phyloP scores from a whole-genome alignment of 1,140 invertebrate genomes.

The Drosophila pectinifera region DNA sequence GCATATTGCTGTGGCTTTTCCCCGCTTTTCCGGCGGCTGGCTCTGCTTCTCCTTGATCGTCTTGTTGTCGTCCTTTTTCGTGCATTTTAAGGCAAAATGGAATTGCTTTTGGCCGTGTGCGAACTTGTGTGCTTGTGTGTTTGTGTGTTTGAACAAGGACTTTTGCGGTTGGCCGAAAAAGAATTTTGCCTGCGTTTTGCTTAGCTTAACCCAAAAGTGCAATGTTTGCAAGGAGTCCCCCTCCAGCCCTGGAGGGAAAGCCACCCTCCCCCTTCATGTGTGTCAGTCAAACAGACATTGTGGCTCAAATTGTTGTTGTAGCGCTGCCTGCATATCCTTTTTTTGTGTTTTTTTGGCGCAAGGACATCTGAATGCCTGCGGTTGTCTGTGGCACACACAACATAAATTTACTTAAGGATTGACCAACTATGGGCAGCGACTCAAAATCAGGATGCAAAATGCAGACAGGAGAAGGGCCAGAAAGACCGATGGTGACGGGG shows the following conservation, averaged over 20 bases:
- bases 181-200: slow-evolving; percentile 38
- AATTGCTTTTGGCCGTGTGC: slow-evolving; percentile 61
- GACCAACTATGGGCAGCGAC: slow-evolving; percentile 14
- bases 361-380: slow-evolving; percentile 42
- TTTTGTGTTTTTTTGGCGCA: slow-evolving; percentile 28
- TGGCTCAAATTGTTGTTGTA: slow-evolving; percentile 36
- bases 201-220: slow-evolving; percentile 61
- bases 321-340: slow-evolving; percentile 27
- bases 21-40: slow-evolving; percentile 28
- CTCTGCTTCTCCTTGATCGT: slow-evolving; percentile 17
- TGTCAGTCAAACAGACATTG: slow-evolving; percentile 51
- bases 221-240: slow-evolving; percentile 53
- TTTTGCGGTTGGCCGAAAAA: slow-evolving; percentile 49
- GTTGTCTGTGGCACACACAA: slow-evolving; percentile 35
- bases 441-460: slow-evolving; percentile 23
- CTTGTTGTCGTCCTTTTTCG: slow-evolving; percentile 23
- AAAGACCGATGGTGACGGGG: slow-evolving; percentile 11
- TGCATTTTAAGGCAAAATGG: slow-evolving; percentile 60
- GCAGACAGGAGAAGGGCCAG: slow-evolving; percentile 18
- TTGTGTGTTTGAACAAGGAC: slow-evolving; percentile 28
- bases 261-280: slow-evolving; percentile 4
- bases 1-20: slow-evolving; percentile 6
- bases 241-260: background rate
- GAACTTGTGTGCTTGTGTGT: background rate
- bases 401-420: slow-evolving; percentile 54